phyloP scores from a whole-genome alignment of 1,140 invertebrate genomes.

The Bombus superbus region DNA sequence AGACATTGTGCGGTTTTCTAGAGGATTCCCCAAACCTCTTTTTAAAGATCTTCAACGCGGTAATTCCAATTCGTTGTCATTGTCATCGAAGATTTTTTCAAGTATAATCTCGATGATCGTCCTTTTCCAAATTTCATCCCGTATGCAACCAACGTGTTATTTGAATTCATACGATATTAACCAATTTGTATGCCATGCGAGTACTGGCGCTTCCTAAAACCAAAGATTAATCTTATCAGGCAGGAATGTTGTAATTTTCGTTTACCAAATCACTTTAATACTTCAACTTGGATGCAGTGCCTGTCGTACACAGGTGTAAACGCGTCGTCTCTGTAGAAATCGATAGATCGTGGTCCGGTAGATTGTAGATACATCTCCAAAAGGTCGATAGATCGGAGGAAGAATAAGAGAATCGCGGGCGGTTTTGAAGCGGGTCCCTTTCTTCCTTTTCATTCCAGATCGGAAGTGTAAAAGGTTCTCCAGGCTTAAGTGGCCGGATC shows the following conservation, averaged over 20 bases:
- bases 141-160: too few species aligned
- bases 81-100: not conserved
- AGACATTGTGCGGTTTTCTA: not conserved
- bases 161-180: too few species aligned
- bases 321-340: not conserved
- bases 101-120: not conserved
- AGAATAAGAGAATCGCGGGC: not conserved
- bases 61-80: not conserved
- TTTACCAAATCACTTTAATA: too few species aligned
- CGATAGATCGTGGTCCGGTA: not conserved
- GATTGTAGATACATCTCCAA: too few species aligned
- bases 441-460: conserved; percentile 25
- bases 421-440: not conserved
- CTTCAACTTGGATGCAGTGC: too few species aligned
- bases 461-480: conserved; percentile 55
- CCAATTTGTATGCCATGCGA: too few species aligned
- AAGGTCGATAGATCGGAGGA: not conserved
- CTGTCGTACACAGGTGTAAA: not conserved
- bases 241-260: too few species aligned
- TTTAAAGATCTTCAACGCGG: not conserved
- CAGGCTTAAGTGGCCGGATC: conserved; percentile 43
- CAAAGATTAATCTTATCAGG: too few species aligned
- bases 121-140: too few species aligned
- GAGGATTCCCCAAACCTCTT: not conserved
- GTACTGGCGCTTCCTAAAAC: too few species aligned